Percentiles rank a stretch among this genome's conserved stretches.
These are phyloP conservation scores for Ptychochromis oligacanthus DNA, from an alignment of 2,113 vertebrate species.

Conservation along the genomic window DNA sequence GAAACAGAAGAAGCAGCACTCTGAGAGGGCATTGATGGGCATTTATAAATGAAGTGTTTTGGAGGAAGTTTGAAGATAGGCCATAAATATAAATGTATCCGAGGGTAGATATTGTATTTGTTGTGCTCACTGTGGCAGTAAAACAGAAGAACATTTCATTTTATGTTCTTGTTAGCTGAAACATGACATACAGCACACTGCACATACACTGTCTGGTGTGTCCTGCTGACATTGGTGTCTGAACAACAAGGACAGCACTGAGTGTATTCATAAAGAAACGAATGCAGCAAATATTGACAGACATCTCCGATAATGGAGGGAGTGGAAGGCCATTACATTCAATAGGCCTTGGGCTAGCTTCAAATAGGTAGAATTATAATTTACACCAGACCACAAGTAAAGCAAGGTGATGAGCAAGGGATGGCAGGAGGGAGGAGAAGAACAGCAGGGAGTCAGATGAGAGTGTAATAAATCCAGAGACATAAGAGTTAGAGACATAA, in stretches of 20 bases:
- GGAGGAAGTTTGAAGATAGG: neutral
- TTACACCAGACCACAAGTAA: constrained; percentile 1
- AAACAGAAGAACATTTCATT: neutral
- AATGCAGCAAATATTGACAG: constrained; percentile 39
- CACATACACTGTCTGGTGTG: neutral
- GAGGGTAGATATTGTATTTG: neutral
- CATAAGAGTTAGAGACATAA: neutral
- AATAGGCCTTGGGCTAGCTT: constrained; percentile 44
- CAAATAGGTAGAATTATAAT: constrained; percentile 1
- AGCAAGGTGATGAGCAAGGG: constrained; percentile 2
- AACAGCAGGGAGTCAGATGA: neutral
- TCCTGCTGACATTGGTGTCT: constrained; percentile 14
- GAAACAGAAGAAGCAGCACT: neutral
- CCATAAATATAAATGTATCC: neutral
- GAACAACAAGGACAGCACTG: constrained; percentile 12
- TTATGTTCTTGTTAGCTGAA: neutral
- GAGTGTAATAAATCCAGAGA: neutral
- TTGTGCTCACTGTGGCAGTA: neutral
- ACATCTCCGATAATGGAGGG: constrained; percentile 23
- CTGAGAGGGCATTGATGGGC: neutral
- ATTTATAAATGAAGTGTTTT: neutral
- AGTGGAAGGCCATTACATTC: constrained; percentile 37
- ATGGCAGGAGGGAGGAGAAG: neutral
- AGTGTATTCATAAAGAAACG: neutral
- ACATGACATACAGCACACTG: neutral